phyloP scores from a whole-genome alignment of 2,113 vertebrate genomes.

The Pachypanchax playfairii region DNA sequence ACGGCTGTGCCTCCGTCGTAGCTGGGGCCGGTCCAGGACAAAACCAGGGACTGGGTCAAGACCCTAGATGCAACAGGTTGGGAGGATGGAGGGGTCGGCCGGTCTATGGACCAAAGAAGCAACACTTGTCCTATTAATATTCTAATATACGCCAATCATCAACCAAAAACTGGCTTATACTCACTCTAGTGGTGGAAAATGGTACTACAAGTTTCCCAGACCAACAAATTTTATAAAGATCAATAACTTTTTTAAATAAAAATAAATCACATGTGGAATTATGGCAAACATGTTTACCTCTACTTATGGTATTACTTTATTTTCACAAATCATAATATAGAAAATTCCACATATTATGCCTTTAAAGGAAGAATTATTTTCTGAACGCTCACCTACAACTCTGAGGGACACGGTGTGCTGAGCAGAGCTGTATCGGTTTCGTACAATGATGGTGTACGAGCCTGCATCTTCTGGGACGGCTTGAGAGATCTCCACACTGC shows the following conservation, averaged over 20 bases:
- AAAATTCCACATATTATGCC: no score
- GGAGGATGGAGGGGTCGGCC: constrained; percentile 76
- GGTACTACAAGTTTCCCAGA: no score
- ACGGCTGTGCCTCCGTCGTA: constrained; percentile 82
- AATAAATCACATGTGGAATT: no score
- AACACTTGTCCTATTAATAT: background rate
- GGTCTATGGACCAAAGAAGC: constrained; percentile 58
- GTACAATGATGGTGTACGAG: constrained; percentile 73
- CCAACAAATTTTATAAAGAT: no score
- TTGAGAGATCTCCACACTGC: constrained; percentile 64
- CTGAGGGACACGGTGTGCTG: constrained; percentile 76
- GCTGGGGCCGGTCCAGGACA: constrained; percentile 81
- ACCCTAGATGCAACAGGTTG: constrained; percentile 76
- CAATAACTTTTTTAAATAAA: no score
- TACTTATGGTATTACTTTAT: no score
- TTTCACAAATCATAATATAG: no score
- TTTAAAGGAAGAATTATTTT: background rate
- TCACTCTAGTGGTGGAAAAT: no score
- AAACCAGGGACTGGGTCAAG: constrained; percentile 71
- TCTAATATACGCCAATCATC: no score
- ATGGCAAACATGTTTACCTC: no score
- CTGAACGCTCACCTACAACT: constrained; percentile 71
- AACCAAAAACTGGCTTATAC: no score
- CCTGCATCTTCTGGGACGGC: constrained; percentile 68
- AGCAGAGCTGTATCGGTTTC: constrained; percentile 62